phyloP scores from a whole-genome alignment of 2,888 invertebrate species.

The Agriopis marginaria region DNA sequence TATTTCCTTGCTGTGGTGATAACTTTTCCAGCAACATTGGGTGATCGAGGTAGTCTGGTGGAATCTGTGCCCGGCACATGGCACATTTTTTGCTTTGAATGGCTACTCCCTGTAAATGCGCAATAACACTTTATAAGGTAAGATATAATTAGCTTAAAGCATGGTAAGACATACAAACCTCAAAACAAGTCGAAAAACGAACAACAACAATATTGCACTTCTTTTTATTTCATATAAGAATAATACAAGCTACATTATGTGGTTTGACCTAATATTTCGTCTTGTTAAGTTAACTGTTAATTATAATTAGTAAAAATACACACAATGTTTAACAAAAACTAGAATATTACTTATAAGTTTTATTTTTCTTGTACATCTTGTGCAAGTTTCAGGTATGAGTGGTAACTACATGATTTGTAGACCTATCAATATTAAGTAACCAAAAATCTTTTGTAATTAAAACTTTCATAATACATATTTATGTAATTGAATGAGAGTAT shows the following conservation, averaged over 20 bases:
- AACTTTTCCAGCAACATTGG: slow-evolving; percentile 90
- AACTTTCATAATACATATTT: neutral
- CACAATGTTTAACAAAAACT: too few relatives aligned
- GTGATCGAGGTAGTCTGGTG: slow-evolving; percentile 94
- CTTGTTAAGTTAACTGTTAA: too few relatives aligned
- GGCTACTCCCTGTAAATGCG: slow-evolving; percentile 89
- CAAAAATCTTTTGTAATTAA: neutral
- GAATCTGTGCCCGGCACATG: slow-evolving; percentile 96
- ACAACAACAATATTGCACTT: too few relatives aligned
- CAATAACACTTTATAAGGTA: neutral
- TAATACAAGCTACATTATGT: too few relatives aligned
- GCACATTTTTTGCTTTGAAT: slow-evolving; percentile 96
- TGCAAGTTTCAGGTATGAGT: too few relatives aligned
- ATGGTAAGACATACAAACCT: neutral
- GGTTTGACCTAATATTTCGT: too few relatives aligned
- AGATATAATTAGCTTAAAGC: neutral
- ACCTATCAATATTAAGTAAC: neutral
- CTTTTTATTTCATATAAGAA: too few relatives aligned
- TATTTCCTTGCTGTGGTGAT: slow-evolving; percentile 51
- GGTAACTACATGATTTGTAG: too few relatives aligned
- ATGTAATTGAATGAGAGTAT: neutral
- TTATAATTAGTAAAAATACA: too few relatives aligned
- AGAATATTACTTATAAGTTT: too few relatives aligned
- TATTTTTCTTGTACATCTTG: too few relatives aligned
- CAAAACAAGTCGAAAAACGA: too few relatives aligned